Evolutionary conservation across 2,797 vertebrate species (phyloP).

Genomic region (Eleutherodactylus coqui): DNA sequence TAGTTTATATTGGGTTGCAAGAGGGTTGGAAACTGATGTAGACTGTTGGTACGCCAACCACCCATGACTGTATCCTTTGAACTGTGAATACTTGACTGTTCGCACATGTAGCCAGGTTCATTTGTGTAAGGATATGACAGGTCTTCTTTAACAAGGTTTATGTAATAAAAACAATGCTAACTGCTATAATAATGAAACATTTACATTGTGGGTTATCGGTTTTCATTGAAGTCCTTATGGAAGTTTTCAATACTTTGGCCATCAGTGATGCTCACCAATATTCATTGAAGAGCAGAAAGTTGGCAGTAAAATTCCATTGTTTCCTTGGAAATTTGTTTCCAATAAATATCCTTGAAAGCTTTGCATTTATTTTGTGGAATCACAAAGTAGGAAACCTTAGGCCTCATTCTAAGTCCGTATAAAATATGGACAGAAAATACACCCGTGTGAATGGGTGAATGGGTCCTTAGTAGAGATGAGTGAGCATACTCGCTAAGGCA

Average conservation of each 20-base stretch:
- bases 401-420: no score
- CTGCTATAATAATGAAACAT: slow-evolving; percentile 15
- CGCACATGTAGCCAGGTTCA: no score
- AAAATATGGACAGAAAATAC: no score
- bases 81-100: no score
- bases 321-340: slow-evolving; percentile 30
- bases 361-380: slow-evolving; percentile 46
- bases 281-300: slow-evolving; percentile 35
- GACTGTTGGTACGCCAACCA: no score
- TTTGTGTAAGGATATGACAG: no score
- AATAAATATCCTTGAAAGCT: slow-evolving; percentile 31
- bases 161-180: not conserved
- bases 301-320: slow-evolving; percentile 33
- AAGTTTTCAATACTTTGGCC: not conserved
- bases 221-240: not conserved
- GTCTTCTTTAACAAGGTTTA: not conserved
- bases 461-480: no score
- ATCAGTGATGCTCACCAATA: not conserved
- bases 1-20: no score
- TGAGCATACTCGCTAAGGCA: no score
- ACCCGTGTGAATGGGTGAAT: no score
- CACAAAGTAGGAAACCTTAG: slow-evolving; percentile 55
- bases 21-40: no score
- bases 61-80: no score
- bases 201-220: not conserved